phyloP scores from a whole-genome alignment of 2,797 vertebrate species.

The Octomys mimax region DNA sequence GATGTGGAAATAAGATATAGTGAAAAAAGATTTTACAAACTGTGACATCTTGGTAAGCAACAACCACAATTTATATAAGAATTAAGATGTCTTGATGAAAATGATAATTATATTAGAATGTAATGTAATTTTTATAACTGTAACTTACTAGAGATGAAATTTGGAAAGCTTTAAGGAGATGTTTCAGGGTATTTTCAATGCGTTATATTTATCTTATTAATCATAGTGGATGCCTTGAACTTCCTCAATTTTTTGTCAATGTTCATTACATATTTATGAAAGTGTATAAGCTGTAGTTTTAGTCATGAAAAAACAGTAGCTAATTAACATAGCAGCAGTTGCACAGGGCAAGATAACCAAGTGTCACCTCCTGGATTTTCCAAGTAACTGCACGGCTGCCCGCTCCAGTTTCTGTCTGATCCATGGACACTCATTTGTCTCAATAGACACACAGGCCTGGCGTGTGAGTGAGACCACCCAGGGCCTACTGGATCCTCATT shows the following conservation, averaged over 20 bases:
- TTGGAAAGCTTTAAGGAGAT: slow-evolving; percentile 45
- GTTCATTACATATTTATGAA: slow-evolving; percentile 57
- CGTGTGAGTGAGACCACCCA: no score
- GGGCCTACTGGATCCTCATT: no score
- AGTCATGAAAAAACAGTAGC: slow-evolving; percentile 65
- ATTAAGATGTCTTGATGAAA: slow-evolving; percentile 60
- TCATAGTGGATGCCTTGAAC: slow-evolving; percentile 1
- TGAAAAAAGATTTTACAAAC: slow-evolving; percentile 57
- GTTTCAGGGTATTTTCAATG: slow-evolving; percentile 44
- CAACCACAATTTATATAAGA: slow-evolving; percentile 65
- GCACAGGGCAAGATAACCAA: slow-evolving; percentile 67
- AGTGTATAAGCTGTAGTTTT: not conserved
- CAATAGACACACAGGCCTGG: slow-evolving; percentile 38
- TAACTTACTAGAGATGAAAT: slow-evolving; percentile 27
- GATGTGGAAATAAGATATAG: slow-evolving; percentile 36
- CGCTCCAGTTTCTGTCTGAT: not conserved
- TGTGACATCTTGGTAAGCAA: slow-evolving; percentile 64
- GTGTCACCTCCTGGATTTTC: slow-evolving; percentile 76
- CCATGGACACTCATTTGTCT: slow-evolving; percentile 49
- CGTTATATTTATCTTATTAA: slow-evolving; percentile 50
- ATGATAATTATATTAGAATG: slow-evolving; percentile 72
- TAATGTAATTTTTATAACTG: slow-evolving; percentile 63
- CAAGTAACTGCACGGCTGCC: slow-evolving; percentile 55
- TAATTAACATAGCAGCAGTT: slow-evolving; percentile 36
- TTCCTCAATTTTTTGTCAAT: slow-evolving; percentile 43